Evolutionary conservation across 2,797 vertebrate species (phyloP), one percentile per base, ranked within the genome.

Genomic region (Myotis findleyi): DNA sequence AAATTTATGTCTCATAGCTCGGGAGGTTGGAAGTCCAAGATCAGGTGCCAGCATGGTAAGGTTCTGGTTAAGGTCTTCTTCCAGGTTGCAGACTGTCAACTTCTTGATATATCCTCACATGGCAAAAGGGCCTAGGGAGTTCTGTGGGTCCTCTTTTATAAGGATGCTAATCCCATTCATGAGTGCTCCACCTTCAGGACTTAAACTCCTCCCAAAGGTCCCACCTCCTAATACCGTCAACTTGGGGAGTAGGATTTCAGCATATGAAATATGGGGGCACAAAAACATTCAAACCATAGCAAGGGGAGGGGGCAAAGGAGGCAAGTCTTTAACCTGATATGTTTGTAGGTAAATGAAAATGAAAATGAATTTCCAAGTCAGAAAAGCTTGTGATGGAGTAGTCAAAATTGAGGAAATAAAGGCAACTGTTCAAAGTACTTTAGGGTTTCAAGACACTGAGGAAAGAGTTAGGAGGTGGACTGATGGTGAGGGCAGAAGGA

Each of bases 301-400:
- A 66, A 82, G 5, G 5, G 11, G 7, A 17, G 1, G 27, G 38
- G 17, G 4, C 6, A 20, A 57, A 47, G 11, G 38, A 84, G 10
- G 17, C 7, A 59, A 89, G 36, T 3, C 13, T 86, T 87, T 25
- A 79, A 49, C 57, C 16, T 93, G 11, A 89, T 69, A 69, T 27
- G 36, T 89, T 64, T 69, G 12, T 10, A 59, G 47, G 0, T 51
- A 87, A 90, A 68, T n/a, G 21, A 57, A 92, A 79, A 71, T 17
- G 6, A 89, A 82, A 36, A 55, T 77, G 77, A 49, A 82, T 73
- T 91, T 95, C 13, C 59, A 82, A 62, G 55, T 57, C 62, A 72
- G 49, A 27, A 73, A 13, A 49, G 8, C 2, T 62, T 64, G 2
- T 59, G 25, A 85, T 71, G 25, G 27, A 41, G 7, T 68, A 69